Evolutionary conservation across 1,140 invertebrate species (phyloP).

Genomic region (Drosophila parvula): DNA sequence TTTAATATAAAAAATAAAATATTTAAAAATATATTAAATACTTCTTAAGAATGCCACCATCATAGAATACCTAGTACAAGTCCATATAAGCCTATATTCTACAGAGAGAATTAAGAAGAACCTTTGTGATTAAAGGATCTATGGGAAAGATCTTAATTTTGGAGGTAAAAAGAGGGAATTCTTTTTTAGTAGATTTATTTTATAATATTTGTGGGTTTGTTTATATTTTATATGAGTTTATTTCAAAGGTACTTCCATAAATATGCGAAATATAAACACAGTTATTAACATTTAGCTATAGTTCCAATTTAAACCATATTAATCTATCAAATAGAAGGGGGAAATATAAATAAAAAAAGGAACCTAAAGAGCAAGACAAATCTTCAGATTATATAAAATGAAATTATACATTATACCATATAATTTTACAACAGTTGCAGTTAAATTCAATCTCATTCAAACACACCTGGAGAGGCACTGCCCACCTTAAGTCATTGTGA

Average conservation of each 20-base stretch:
- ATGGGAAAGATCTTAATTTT: too few relatives aligned
- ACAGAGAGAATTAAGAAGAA: not conserved
- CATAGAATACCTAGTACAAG: not conserved
- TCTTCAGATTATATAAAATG: too few relatives aligned
- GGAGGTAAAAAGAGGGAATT: accelerated
- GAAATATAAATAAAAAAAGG: too few relatives aligned
- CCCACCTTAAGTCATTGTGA: not conserved
- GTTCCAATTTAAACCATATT: too few relatives aligned
- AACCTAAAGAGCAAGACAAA: too few relatives aligned
- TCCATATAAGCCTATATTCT: too few relatives aligned
- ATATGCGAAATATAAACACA: not conserved
- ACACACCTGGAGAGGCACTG: not conserved
- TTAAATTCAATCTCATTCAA: not conserved
- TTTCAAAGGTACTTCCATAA: not conserved
- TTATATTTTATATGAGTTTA: not conserved
- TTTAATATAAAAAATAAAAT: not conserved
- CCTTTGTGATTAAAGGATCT: not conserved
- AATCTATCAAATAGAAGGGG: too few relatives aligned
- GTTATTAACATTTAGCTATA: too few relatives aligned
- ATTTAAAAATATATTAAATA: not conserved
- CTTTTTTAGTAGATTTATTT: not conserved
- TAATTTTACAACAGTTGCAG: not conserved
- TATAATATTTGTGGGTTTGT: not conserved
- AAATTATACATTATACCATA: not conserved
- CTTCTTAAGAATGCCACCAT: too few relatives aligned